phyloP scores from a whole-genome alignment of 2,797 vertebrate genomes.

The Mionectes olivaceus region DNA sequence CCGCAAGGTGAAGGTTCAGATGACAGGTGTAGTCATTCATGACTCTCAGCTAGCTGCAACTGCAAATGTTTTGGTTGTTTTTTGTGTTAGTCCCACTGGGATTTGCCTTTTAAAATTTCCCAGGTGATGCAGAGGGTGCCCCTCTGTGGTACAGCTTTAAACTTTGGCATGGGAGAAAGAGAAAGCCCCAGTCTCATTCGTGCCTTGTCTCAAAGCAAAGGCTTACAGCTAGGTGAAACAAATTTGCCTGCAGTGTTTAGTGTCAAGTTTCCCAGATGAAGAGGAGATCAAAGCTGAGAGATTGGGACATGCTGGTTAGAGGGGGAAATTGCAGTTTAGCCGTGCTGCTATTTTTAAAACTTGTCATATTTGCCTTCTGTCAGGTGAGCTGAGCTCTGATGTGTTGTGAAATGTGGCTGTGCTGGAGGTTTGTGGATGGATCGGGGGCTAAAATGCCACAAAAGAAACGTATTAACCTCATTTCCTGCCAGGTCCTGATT shows the following conservation, averaged over 20 bases:
- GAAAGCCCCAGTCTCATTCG: neutral
- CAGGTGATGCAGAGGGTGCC: neutral
- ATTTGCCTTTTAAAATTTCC: neutral
- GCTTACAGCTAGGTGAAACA: neutral
- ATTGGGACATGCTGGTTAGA: slow-evolving; percentile 56
- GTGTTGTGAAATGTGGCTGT: neutral
- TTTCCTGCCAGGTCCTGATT: neutral
- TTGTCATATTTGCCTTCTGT: slow-evolving; percentile 39
- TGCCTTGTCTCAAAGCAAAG: neutral
- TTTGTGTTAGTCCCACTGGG: neutral
- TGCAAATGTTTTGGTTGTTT: neutral
- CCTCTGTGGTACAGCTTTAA: neutral
- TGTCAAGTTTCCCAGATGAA: slow-evolving; percentile 41
- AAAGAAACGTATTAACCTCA: neutral
- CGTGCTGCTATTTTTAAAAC: slow-evolving; percentile 58
- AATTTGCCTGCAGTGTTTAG: slow-evolving; percentile 49
- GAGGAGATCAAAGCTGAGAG: slow-evolving; percentile 55
- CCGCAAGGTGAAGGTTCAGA: fast-evolving
- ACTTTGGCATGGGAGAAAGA: neutral
- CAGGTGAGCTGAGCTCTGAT: slow-evolving; percentile 39
- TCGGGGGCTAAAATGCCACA: neutral
- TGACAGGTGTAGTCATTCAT: neutral
- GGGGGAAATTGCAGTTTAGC: slow-evolving; percentile 57
- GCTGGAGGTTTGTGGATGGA: neutral
- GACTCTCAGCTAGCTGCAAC: neutral